Percentiles rank a stretch among this genome's conserved stretches.
Conservation (phyloP, 2,797 vertebrate genomes). For the Triplophysa yarkandensis region DNA sequence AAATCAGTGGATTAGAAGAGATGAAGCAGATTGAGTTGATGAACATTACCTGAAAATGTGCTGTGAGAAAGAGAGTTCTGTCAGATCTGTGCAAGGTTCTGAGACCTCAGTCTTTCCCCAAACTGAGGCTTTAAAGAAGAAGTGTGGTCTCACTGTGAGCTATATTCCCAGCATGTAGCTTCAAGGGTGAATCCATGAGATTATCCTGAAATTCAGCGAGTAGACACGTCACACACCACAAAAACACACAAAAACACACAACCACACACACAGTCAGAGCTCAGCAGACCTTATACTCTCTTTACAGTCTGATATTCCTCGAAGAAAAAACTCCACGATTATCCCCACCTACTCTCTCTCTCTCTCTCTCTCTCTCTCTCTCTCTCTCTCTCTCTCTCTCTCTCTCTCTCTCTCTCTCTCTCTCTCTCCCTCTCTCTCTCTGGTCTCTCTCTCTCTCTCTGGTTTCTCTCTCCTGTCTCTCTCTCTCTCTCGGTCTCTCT, state of each 20-base stretch:
- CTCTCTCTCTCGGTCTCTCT: too few relatives aligned
- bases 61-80: conserved; percentile 35
- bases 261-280: conserved; percentile 23
- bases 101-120: conserved; percentile 21
- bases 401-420: conserved; percentile 55
- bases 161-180: conserved; percentile 68
- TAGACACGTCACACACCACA: neutral
- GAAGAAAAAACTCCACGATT: conserved; percentile 73
- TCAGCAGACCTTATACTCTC: conserved; percentile 61
- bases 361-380: conserved; percentile 58
- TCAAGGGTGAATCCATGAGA: conserved; percentile 64
- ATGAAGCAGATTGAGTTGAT: conserved; percentile 7
- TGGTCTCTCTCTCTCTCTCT: too few relatives aligned
- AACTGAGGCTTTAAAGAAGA: neutral
- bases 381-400: conserved; percentile 24
- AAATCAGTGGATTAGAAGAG: neutral
- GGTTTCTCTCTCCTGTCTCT: too few relatives aligned
- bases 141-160: conserved; percentile 49
- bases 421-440: conserved; percentile 52
- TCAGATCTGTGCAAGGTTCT: conserved; percentile 33
- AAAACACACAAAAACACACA: neutral
- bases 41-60: conserved; percentile 66
- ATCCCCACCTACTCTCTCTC: conserved; percentile 68
- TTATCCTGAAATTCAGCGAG: conserved; percentile 54
- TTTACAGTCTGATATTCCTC: conserved; percentile 63